Base-by-base conservation (phyloP, 2,113 vertebrate genomes). In the Grammatotria lemairii region DNA sequence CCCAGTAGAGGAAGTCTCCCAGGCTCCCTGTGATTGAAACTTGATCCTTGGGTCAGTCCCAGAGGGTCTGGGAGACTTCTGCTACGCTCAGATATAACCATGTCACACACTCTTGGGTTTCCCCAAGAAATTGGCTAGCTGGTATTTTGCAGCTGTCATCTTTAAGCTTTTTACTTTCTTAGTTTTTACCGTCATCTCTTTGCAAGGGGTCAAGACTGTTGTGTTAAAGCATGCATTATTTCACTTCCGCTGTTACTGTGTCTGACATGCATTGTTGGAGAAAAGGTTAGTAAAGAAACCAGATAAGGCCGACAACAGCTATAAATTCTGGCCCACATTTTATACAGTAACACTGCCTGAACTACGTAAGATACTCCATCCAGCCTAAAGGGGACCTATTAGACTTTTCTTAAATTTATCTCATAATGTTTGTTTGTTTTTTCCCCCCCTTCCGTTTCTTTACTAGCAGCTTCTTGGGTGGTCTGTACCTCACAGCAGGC, bases 1-100 rank as follows among this genome's bases (percentile, higher is more conserved):
- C 81, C 47, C 54, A 23, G 55, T 3, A 7, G 65, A 92, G 88
- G 87, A 91, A 87, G 88, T 92, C 89, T 93, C 89, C 85, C 87
- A 88, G 92, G 82, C 81, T 79, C 75, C 80, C 55, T 21, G 70
- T 82, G 85, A 91, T 80, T 88, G 84, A 93, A 92, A 87, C 75
- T 40, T 87, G 82, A 91, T 83, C 63, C 35, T 13, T 3, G 23
- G 63, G 81, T 89, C 86, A 81, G 68, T 88, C 63, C 47, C 84
- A 75, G 86, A 82, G 65, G 82, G 60, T 38, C 55, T 38, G 58
- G 54, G 54, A 78, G 63, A 81, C 85, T 28, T n/a, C 28, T 79
- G 86, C 63, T 82, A 9, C 49, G 17, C 19, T 81, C 35, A 1
- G 31, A 81, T 57, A 53, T 23, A 35, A 54, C 78, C 8, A 88